These are phyloP conservation scores for Trachymyrmex cornetzi DNA, from an alignment of 1,140 invertebrate genomes.

Conservation along the genomic window DNA sequence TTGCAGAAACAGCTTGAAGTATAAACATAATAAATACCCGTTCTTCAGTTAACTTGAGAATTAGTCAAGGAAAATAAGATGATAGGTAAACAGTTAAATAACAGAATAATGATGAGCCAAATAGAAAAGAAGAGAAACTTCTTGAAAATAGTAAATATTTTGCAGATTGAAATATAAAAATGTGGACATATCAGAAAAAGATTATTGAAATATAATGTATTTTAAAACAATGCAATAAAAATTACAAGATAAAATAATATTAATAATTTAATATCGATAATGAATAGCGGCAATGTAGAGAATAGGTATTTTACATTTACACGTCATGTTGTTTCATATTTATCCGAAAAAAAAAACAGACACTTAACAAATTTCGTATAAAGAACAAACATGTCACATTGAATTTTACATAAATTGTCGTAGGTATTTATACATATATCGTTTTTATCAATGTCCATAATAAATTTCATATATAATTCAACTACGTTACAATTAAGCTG, in stretches of 20 bases:
- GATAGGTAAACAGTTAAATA: background rate
- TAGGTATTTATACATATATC: background rate
- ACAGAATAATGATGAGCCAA: background rate
- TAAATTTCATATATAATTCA: background rate
- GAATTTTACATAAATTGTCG: background rate
- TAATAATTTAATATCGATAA: constrained; percentile 4
- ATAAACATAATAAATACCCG: background rate
- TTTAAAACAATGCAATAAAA: background rate
- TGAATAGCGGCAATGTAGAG: background rate
- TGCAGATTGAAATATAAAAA: background rate
- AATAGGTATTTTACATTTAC: background rate
- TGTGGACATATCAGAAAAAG: background rate
- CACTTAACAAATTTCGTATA: background rate
- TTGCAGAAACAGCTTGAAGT: background rate
- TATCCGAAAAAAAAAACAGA: background rate
- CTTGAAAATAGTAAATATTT: background rate
- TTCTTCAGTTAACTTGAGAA: background rate
- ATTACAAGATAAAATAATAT: constrained; percentile 19
- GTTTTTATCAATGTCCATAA: background rate
- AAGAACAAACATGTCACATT: background rate
- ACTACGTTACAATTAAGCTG: background rate
- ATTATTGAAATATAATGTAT: background rate
- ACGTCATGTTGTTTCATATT: background rate
- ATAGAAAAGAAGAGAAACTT: background rate
- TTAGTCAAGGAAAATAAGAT: background rate